These are phyloP conservation scores for Bombyx huttoni DNA, from an alignment of 2,888 invertebrate genomes.

Conservation along the genomic window DNA sequence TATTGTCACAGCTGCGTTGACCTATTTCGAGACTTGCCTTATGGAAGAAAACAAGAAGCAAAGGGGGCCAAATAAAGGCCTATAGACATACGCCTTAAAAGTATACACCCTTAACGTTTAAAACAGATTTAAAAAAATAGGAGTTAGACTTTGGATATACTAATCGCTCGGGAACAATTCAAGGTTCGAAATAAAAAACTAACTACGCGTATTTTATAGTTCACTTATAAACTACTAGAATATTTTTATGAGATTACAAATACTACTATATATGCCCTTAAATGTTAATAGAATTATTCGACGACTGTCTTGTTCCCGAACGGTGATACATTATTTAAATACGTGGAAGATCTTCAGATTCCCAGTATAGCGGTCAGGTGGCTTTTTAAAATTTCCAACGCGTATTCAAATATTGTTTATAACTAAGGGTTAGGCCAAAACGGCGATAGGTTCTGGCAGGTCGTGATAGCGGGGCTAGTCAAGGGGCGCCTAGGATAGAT, in stretches of 20 bases:
- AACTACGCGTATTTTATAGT: too few species aligned
- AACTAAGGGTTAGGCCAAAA: constrained; percentile 42
- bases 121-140: constrained; percentile 71
- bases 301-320: background rate
- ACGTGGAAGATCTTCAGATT: constrained; percentile 7
- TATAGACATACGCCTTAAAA: constrained; percentile 42
- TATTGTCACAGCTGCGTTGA: constrained; percentile 33
- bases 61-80: constrained; percentile 52
- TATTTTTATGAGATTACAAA: background rate
- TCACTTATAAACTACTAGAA: too few species aligned
- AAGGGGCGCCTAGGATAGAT: constrained; percentile 46
- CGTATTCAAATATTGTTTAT: constrained; percentile 36
- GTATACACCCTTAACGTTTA: constrained; percentile 65
- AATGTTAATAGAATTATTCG: background rate
- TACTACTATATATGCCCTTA: background rate
- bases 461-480: constrained; percentile 57
- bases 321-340: constrained; percentile 1
- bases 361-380: background rate
- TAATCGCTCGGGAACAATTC: constrained; percentile 20
- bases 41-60: constrained; percentile 68
- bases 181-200: constrained; percentile 8
- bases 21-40: constrained; percentile 27
- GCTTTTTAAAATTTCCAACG: constrained; percentile 17
- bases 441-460: constrained; percentile 58
- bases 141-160: constrained; percentile 68